These are phyloP conservation scores for Pemphredon lugubris DNA, from an alignment of 2,888 invertebrate species.

Conservation along the genomic window DNA sequence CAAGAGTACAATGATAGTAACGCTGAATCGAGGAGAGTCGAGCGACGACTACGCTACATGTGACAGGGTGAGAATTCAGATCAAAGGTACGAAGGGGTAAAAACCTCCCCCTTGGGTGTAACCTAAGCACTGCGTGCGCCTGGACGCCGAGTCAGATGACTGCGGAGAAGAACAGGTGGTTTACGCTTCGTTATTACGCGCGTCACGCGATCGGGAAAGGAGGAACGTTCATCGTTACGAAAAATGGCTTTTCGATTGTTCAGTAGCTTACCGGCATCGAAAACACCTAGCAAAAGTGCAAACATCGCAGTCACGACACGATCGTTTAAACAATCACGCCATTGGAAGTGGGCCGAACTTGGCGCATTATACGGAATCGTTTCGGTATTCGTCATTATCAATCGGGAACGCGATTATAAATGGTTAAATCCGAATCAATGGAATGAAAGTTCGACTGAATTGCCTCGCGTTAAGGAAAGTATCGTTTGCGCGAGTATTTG, in stretches of 20 bases:
- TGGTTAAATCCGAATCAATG: not conserved
- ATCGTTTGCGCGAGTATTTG: no score
- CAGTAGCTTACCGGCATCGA: slow-evolving; percentile 11
- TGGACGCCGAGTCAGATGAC: slow-evolving; percentile 34
- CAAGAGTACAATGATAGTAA: slow-evolving; percentile 1
- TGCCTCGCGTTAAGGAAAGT: not conserved
- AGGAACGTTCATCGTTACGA: slow-evolving; percentile 38
- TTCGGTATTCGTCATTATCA: not conserved
- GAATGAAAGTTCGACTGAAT: not conserved
- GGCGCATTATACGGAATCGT: not conserved
- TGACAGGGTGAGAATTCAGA: slow-evolving; percentile 21
- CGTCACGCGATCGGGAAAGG: slow-evolving; percentile 70
- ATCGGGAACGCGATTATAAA: slow-evolving; percentile 1
- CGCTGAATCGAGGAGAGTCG: slow-evolving; percentile 23
- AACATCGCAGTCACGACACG: slow-evolving; percentile 22
- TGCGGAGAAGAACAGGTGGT: slow-evolving; percentile 74
- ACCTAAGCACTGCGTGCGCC: slow-evolving; percentile 33
- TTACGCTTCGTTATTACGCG: slow-evolving; percentile 69
- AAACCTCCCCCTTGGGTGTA: slow-evolving; percentile 17
- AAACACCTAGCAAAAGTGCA: slow-evolving; percentile 10
- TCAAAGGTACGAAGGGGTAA: slow-evolving; percentile 23
- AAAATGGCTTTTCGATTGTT: slow-evolving; percentile 54
- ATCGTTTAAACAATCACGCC: slow-evolving; percentile 1
- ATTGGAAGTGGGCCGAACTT: not conserved
- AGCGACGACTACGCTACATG: slow-evolving; percentile 22